These are phyloP conservation scores for Corvus hawaiiensis DNA, from an alignment of 2,113 vertebrate species.

Conservation along the genomic window DNA sequence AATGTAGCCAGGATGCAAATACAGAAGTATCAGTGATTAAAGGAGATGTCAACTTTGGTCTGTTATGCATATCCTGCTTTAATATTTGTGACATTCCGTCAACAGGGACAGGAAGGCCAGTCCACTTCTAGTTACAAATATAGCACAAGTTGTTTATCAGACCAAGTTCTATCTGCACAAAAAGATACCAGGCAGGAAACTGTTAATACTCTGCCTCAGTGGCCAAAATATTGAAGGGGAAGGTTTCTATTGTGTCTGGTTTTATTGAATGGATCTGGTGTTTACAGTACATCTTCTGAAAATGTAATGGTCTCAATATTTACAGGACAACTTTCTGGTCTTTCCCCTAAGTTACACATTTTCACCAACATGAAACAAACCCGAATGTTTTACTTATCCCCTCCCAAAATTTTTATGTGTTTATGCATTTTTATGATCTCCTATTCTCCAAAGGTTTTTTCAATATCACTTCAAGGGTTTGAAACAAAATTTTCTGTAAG, in stretches of 20 bases:
- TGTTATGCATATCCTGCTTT: constrained; percentile 45
- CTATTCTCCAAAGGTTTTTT: background rate
- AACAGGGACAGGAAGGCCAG: constrained; percentile 70
- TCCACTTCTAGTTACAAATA: constrained; percentile 60
- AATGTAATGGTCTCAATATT: constrained; percentile 56
- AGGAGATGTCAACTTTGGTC: background rate
- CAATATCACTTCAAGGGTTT: background rate
- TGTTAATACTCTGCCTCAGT: constrained; percentile 68
- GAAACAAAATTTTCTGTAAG: background rate
- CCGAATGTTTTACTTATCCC: background rate
- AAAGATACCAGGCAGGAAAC: constrained; percentile 75
- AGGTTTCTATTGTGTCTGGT: constrained; percentile 68
- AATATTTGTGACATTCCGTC: constrained; percentile 19
- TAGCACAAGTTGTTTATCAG: constrained; percentile 77
- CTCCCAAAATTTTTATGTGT: background rate
- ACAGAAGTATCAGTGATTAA: background rate
- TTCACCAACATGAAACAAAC: background rate
- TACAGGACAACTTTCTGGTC: background rate
- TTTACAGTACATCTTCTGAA: constrained; percentile 75
- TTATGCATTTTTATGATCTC: background rate
- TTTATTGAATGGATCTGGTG: background rate
- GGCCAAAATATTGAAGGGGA: constrained; percentile 77
- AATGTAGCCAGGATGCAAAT: background rate
- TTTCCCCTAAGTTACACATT: background rate
- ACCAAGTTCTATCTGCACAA: constrained; percentile 62